Evolutionary conservation across 2,113 vertebrate species (phyloP).

Genomic region (Anolis carolinensis): DNA sequence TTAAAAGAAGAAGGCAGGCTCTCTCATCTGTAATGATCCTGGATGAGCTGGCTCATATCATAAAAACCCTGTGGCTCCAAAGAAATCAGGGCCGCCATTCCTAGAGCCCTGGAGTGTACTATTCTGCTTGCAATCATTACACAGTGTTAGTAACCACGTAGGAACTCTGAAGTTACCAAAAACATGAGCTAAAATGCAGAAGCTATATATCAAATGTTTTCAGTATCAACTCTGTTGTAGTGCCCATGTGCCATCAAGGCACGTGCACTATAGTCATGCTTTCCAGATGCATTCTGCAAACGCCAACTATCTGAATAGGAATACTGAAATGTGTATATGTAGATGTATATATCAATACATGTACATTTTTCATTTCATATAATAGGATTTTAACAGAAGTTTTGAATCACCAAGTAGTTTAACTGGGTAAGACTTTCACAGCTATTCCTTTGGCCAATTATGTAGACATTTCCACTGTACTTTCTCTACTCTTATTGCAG

Average conservation of each 20-base stretch:
- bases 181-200: background rate
- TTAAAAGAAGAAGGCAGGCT: conserved; percentile 39
- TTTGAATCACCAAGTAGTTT: background rate
- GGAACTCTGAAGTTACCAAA: background rate
- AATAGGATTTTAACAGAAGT: background rate
- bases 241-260: background rate
- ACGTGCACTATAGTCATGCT: too few species aligned
- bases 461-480: background rate
- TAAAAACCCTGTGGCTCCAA: fast-evolving
- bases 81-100: fast-evolving
- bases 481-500: background rate
- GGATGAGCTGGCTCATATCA: background rate
- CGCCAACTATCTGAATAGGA: background rate
- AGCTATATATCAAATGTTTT: background rate
- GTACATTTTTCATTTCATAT: background rate
- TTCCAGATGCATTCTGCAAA: background rate
- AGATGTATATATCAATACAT: background rate
- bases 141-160: background rate
- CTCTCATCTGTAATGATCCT: conserved; percentile 47
- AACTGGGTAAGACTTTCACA: background rate
- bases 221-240: background rate
- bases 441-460: background rate
- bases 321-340: background rate
- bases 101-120: fast-evolving
- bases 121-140: background rate